A percentile compares a stretch with the other conserved stretches of the same genome.
Conservation (phyloP, 2,113 vertebrate species). For the Mohoua ochrocephala region DNA sequence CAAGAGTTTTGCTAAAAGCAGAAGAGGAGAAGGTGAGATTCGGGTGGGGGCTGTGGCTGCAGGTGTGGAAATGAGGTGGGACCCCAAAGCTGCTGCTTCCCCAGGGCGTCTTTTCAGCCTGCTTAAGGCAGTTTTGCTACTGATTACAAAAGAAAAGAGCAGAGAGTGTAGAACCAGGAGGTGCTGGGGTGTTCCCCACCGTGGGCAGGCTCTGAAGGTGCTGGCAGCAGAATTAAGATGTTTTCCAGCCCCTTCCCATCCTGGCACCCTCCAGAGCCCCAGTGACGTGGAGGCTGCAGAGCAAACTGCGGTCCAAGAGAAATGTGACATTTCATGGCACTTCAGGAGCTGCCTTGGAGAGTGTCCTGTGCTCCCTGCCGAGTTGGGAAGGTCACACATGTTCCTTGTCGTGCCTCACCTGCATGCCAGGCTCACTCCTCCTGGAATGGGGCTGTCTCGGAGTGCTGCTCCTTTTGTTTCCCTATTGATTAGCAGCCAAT, state of each 20-base stretch:
- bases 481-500: constrained; percentile 26
- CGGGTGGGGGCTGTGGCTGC: background rate
- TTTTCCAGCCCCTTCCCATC: background rate
- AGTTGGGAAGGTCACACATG: background rate
- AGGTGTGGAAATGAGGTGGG: background rate
- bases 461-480: background rate
- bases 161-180: rapidly evolving
- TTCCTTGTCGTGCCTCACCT: background rate
- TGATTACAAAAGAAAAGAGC: background rate
- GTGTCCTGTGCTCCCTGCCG: background rate
- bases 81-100: background rate
- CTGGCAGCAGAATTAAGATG: rapidly evolving
- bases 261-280: rapidly evolving
- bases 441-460: background rate
- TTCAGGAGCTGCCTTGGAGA: background rate
- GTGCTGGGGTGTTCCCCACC: rapidly evolving
- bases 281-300: background rate
- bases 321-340: background rate
- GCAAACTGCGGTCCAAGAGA: background rate
- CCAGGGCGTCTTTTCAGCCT: background rate
- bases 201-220: background rate
- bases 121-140: background rate
- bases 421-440: background rate
- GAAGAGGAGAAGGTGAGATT: background rate
- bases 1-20: background rate